These are phyloP conservation scores for Nebria salina DNA, from an alignment of 2,888 invertebrate genomes.

Conservation along the genomic window DNA sequence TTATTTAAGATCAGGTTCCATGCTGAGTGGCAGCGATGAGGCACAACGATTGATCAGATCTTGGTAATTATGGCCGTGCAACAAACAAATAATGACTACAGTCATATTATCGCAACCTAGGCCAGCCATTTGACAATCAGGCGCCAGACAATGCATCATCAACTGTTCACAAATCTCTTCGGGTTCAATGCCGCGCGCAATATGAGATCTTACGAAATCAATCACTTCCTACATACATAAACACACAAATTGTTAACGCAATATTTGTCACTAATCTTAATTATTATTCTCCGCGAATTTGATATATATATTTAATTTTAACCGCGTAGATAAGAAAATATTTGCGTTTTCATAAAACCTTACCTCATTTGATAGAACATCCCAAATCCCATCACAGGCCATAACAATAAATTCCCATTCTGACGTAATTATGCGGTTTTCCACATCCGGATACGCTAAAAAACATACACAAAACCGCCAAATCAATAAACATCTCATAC, in stretches of 20 bases:
- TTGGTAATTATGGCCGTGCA: constrained; percentile 67
- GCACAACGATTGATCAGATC: constrained; percentile 59
- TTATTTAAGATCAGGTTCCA: constrained; percentile 40
- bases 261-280: too few species aligned
- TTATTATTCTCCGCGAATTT: too few species aligned
- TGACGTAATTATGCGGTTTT: constrained; percentile 79
- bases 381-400: constrained; percentile 99
- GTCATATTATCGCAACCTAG: constrained; percentile 99
- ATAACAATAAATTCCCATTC: constrained; percentile 97
- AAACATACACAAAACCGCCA: background rate
- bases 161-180: constrained; percentile 96
- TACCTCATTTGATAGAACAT: constrained; percentile 91
- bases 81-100: constrained; percentile 86
- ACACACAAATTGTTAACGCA: background rate
- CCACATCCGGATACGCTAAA: constrained; percentile 92
- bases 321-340: background rate
- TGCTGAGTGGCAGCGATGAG: constrained; percentile 30
- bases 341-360: constrained; percentile 18
- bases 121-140: constrained; percentile 96
- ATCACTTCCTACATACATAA: constrained; percentile 77
- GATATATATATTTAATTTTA: too few species aligned
- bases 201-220: constrained; percentile 85
- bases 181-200: constrained; percentile 86
- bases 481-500: background rate
- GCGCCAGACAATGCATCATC: constrained; percentile 94